phyloP scores from a whole-genome alignment of 2,888 invertebrate genomes.

The Stenolophus ochropezus region DNA sequence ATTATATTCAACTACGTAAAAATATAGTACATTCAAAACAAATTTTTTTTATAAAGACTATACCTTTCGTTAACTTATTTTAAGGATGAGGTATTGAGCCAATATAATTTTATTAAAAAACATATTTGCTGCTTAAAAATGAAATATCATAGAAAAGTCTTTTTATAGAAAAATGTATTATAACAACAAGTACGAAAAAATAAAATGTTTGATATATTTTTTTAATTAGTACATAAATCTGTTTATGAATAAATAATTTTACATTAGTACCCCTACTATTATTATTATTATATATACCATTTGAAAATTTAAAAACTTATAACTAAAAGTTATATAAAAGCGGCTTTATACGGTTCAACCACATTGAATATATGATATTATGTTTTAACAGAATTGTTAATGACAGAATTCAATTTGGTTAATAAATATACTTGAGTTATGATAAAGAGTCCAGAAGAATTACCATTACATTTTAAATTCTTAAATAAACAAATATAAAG shows the following conservation, averaged over 20 bases:
- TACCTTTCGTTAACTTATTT: constrained; percentile 19
- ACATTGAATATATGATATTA: not conserved
- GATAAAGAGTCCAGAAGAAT: not conserved
- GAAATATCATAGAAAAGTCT: constrained; percentile 11
- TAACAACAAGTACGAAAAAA: constrained; percentile 14
- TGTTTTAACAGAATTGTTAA: too few relatives aligned
- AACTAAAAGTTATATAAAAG: constrained; percentile 18
- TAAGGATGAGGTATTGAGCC: constrained; percentile 11
- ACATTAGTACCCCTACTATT: constrained; percentile 49
- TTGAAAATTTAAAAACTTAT: constrained; percentile 44
- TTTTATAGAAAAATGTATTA: constrained; percentile 34
- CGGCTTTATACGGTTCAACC: not conserved
- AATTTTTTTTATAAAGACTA: not conserved
- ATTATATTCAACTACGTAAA: constrained; percentile 30
- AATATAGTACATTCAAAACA: constrained; percentile 22
- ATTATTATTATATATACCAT: constrained; percentile 33
- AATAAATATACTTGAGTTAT: not conserved
- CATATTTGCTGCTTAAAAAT: not conserved
- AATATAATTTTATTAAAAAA: constrained; percentile 13
- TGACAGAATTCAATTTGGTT: not conserved
- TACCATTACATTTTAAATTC: not conserved
- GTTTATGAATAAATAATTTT: constrained; percentile 20
- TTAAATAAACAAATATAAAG: not conserved
- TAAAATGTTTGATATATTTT: constrained; percentile 30
- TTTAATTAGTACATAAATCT: constrained; percentile 38